Evolutionary conservation across 2,888 invertebrate genomes (phyloP).

Genomic region (Oligia latruncula): DNA sequence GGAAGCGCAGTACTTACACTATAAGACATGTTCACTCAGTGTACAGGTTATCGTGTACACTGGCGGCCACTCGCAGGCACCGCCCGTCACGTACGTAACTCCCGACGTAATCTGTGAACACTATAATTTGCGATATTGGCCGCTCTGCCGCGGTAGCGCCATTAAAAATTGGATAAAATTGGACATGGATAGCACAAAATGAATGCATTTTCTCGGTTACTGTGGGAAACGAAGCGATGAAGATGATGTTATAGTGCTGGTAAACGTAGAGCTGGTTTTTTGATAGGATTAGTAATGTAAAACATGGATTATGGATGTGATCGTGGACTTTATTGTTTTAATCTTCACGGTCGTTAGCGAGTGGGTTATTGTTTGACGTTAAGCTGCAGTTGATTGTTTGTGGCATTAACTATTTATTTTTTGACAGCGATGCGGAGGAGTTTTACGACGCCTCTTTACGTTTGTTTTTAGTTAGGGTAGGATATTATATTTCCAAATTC

Average conservation of each 20-base stretch:
- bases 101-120: slow-evolving; percentile 84
- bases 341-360: slow-evolving; percentile 21
- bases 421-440: too few species aligned
- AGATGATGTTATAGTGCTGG: slow-evolving; percentile 40
- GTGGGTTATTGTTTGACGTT: slow-evolving; percentile 10
- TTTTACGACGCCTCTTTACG: too few species aligned
- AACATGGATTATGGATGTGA: slow-evolving; percentile 19
- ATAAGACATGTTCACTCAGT: slow-evolving; percentile 42
- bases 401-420: too few species aligned
- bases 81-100: slow-evolving; percentile 79
- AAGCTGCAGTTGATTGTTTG: slow-evolving; percentile 6
- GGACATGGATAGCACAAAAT: slow-evolving; percentile 79
- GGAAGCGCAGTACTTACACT: slow-evolving; percentile 51
- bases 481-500: too few species aligned
- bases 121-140: slow-evolving; percentile 88
- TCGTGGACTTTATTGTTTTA: slow-evolving; percentile 12
- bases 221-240: slow-evolving; percentile 72
- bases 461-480: too few species aligned
- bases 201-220: slow-evolving; percentile 75
- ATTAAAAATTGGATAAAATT: slow-evolving; percentile 85
- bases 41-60: slow-evolving; percentile 47
- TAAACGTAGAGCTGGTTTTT: slow-evolving; percentile 28
- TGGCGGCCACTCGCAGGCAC: slow-evolving; percentile 51
- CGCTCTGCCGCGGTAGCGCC: slow-evolving; percentile 83
- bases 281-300: slow-evolving; percentile 43